These are phyloP conservation scores for Ursus arctos DNA, from an alignment of 2,113 vertebrate genomes.

Conservation along the genomic window DNA sequence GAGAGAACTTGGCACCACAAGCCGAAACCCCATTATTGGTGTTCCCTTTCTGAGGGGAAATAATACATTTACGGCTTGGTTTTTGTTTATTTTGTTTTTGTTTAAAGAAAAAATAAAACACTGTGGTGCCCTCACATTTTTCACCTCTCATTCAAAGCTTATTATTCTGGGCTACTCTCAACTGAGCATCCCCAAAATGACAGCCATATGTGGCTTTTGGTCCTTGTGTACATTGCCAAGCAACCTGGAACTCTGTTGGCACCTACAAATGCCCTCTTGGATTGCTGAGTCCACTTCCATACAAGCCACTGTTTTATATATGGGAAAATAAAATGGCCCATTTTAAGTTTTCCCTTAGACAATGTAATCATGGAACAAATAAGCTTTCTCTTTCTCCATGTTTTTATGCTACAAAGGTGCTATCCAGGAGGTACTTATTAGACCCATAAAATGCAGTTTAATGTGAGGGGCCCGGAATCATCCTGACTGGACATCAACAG, in stretches of 20 bases:
- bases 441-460: neutral
- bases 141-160: slow-evolving; percentile 79
- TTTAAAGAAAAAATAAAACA: slow-evolving; percentile 81
- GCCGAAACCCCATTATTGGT: slow-evolving; percentile 69
- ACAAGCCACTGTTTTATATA: slow-evolving; percentile 14
- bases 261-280: slow-evolving; percentile 82
- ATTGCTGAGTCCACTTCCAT: slow-evolving; percentile 73
- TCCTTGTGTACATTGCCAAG: slow-evolving; percentile 83
- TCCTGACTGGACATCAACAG: neutral
- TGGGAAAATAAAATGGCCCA: slow-evolving; percentile 62
- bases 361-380: slow-evolving; percentile 27
- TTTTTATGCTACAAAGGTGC: neutral
- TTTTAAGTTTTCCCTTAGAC: slow-evolving; percentile 73
- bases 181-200: slow-evolving; percentile 80
- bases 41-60: slow-evolving; percentile 81
- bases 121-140: slow-evolving; percentile 81
- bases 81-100: slow-evolving; percentile 88
- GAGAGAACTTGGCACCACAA: slow-evolving; percentile 85
- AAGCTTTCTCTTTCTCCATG: neutral
- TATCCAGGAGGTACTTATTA: neutral
- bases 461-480: neutral
- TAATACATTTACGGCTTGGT: slow-evolving; percentile 83
- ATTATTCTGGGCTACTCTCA: slow-evolving; percentile 81
- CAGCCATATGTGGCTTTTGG: slow-evolving; percentile 83
- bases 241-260: slow-evolving; percentile 77